These are phyloP conservation scores for Gadopsis bispinosus DNA, from an alignment of 2,797 vertebrate genomes.

Conservation along the genomic window DNA sequence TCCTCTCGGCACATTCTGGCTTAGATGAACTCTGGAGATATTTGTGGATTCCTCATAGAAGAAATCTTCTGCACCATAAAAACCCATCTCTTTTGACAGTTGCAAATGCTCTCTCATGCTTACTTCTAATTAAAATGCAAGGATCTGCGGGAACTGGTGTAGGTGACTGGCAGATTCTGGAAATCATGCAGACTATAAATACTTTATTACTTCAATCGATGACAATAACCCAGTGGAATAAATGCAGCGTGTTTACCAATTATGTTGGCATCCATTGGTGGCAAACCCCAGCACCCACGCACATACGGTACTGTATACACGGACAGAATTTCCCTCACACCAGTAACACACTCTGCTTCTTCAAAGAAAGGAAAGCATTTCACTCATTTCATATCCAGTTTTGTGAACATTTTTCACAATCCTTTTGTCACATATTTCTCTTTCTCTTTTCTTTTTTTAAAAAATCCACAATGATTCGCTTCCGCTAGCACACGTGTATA, in stretches of 20 bases:
- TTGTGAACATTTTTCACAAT: conserved; percentile 21
- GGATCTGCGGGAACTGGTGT: background rate
- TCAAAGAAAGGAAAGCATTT: conserved; percentile 3
- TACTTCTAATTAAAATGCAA: conserved; percentile 11
- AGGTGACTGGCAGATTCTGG: conserved; percentile 28
- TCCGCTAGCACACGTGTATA: conserved; percentile 4
- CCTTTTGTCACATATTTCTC: too few relatives aligned
- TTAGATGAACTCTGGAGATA: conserved; percentile 3
- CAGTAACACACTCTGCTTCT: background rate
- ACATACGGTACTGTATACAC: background rate
- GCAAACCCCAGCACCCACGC: background rate
- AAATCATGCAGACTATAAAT: conserved; percentile 25
- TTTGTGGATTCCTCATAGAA: conserved; percentile 5
- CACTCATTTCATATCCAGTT: conserved; percentile 16
- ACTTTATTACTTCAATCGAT: conserved; percentile 22
- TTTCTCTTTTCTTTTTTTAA: background rate
- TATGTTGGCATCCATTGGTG: conserved; percentile 6
- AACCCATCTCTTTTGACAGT: conserved; percentile 12
- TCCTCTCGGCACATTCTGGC: background rate
- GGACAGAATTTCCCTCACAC: background rate
- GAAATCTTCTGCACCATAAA: conserved; percentile 12
- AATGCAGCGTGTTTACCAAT: conserved; percentile 34
- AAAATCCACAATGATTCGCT: conserved; percentile 35
- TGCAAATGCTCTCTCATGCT: conserved; percentile 15
- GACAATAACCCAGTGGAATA: conserved; percentile 12